Base-by-base conservation (phyloP, 2,797 vertebrate species). In the Microctenopoma lineatum region DNA sequence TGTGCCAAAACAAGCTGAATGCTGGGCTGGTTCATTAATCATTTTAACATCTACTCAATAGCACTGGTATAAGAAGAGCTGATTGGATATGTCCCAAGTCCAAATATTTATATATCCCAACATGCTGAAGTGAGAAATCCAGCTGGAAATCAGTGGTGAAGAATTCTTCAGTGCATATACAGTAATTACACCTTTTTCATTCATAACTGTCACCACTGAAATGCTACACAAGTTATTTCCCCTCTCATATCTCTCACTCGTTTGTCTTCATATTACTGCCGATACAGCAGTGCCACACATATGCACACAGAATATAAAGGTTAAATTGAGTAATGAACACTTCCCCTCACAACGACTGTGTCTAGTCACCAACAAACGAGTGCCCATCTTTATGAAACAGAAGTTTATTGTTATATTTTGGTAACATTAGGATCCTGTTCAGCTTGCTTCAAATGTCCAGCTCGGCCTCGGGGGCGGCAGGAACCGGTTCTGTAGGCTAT, bases 31-130 rank as follows among this genome's bases (percentile, higher is more conserved):
- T 44, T 55, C 59, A 51, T 56, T 61, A 63, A 32, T 65, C 5
- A 21, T 21, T 51, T 25, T 16, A n/a, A 59, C 32, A 29, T 32
- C 41, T 61, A 75, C 80, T 69, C 72, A 65, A 66, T 25, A 39
- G 26, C 41, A 38, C 14, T 61, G 72, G 72, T 67, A 79, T 51
- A 65, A 36, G 16, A 63, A 2, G 51, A 27, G 48, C 27, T 59
- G 50, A 70, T 18, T 58, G 63, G 58, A 44, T 26, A 7, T 0
- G 14, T 50, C 56, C 65, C 61, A 55, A 47, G 56, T 58, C 48
- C 15, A 55, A 77, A 75, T 42, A 72, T 72, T 34, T 65, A 66
- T 13, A 34, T 48, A 64, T 76, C 38, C 46, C 66, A 67, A 55
- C 41, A 81, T 1, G 46, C 46, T 38, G 51, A 27, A 45, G 46